Evolutionary conservation across 64 coral and sea anemone species (phyloP).

Genomic region (Montipora efflorescens): DNA sequence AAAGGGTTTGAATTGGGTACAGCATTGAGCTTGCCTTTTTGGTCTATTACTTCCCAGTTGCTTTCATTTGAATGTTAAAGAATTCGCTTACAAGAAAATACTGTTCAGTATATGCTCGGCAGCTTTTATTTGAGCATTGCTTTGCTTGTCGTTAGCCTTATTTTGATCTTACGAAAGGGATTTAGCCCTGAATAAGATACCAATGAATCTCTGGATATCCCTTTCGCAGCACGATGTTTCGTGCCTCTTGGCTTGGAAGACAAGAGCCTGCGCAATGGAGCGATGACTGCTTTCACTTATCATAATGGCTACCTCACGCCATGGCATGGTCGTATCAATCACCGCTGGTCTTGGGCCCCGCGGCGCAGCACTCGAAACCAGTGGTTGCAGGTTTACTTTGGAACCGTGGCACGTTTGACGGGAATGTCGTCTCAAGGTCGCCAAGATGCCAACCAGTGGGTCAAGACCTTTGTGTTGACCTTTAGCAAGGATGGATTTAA

Average conservation of each 20-base stretch:
- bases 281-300: constrained; percentile 74
- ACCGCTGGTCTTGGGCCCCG: constrained; percentile 81
- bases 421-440: constrained; percentile 64
- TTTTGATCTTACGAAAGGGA: no score
- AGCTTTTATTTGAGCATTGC: no score
- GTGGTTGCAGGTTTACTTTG: constrained; percentile 83
- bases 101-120: not conserved
- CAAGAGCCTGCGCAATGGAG: constrained; percentile 78
- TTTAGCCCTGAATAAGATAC: no score
- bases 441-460: constrained; percentile 76
- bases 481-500: constrained; percentile 65
- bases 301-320: constrained; percentile 69
- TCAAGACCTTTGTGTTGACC: constrained; percentile 64
- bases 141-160: no score
- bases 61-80: no score
- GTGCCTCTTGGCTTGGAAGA: constrained; percentile 89
- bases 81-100: not conserved
- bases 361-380: constrained; percentile 53
- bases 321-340: constrained; percentile 79
- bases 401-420: constrained; percentile 32
- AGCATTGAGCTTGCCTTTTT: no score
- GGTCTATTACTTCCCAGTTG: no score
- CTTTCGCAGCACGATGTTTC: constrained; percentile 62
- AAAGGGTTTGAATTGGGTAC: no score
- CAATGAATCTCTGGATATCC: not conserved